Evolutionary conservation across 2,888 invertebrate species (phyloP).

Genomic region (Bellardia pandia): DNA sequence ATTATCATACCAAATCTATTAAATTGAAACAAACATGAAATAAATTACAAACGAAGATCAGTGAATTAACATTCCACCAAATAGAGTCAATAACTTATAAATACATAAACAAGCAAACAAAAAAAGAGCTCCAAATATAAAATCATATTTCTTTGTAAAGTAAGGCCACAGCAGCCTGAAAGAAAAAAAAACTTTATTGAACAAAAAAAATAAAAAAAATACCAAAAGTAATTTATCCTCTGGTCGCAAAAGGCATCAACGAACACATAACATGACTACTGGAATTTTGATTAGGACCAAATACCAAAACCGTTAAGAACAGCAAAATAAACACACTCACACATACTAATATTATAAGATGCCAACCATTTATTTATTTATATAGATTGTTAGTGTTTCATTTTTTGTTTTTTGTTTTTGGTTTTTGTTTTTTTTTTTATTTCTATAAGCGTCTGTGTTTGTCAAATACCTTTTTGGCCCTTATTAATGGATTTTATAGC

Average conservation of each 20-base stretch:
- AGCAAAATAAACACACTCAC: background rate
- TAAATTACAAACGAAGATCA: conserved; percentile 21
- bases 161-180: conserved; percentile 4
- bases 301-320: conserved; percentile 73
- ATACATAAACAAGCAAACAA: background rate
- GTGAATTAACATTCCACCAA: background rate
- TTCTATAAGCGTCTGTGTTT: conserved; percentile 27
- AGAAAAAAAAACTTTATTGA: background rate
- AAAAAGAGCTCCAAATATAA: conserved; percentile 14
- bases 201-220: conserved; percentile 1
- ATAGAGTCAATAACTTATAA: conserved; percentile 36
- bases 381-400: conserved; percentile 22
- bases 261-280: conserved; percentile 75
- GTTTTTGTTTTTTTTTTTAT: too few species aligned
- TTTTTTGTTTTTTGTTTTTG: too few species aligned
- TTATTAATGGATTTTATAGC: conserved; percentile 66
- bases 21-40: conserved; percentile 36
- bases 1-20: conserved; percentile 31
- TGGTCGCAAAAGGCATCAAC: conserved; percentile 69
- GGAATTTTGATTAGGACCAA: conserved; percentile 84
- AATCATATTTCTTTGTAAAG: conserved; percentile 22
- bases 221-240: conserved; percentile 63
- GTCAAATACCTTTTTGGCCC: conserved; percentile 59
- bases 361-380: conserved; percentile 7
- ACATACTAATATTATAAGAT: background rate